These are phyloP conservation scores for Istiophorus platypterus DNA, from an alignment of 2,113 vertebrate genomes.

Conservation along the genomic window DNA sequence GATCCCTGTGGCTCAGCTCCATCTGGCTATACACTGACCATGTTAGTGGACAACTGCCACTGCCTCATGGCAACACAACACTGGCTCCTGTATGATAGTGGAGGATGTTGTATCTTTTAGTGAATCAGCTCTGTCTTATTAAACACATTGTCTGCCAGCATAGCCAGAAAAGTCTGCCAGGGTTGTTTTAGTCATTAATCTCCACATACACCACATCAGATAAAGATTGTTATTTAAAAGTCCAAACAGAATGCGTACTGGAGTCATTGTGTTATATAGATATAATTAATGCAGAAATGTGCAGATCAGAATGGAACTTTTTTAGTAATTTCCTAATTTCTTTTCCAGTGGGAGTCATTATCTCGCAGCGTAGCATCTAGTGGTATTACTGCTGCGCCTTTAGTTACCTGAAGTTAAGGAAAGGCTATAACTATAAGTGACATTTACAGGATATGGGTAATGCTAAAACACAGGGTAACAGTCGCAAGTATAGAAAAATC, in stretches of 20 bases:
- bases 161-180: slow-evolving; percentile 45
- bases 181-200: slow-evolving; percentile 42
- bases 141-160: slow-evolving; percentile 40
- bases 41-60: slow-evolving; percentile 66
- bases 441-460: background rate
- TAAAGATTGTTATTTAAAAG: slow-evolving; percentile 36
- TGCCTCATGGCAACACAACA: slow-evolving; percentile 51
- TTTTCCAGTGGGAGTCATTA: background rate
- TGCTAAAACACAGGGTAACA: background rate
- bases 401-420: background rate
- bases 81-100: slow-evolving; percentile 45
- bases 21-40: slow-evolving; percentile 74
- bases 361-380: background rate
- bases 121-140: slow-evolving; percentile 52
- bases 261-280: slow-evolving; percentile 12
- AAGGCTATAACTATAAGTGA: background rate
- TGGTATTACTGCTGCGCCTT: background rate
- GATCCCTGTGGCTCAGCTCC: slow-evolving; percentile 76
- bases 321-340: background rate
- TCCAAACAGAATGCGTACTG: slow-evolving; percentile 32
- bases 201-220: slow-evolving; percentile 31
- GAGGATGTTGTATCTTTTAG: slow-evolving; percentile 38
- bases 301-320: background rate
- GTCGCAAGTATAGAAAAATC: background rate
- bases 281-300: background rate